Evolutionary conservation across 2,888 invertebrate genomes (phyloP).

Genomic region (Pomacea canaliculata): DNA sequence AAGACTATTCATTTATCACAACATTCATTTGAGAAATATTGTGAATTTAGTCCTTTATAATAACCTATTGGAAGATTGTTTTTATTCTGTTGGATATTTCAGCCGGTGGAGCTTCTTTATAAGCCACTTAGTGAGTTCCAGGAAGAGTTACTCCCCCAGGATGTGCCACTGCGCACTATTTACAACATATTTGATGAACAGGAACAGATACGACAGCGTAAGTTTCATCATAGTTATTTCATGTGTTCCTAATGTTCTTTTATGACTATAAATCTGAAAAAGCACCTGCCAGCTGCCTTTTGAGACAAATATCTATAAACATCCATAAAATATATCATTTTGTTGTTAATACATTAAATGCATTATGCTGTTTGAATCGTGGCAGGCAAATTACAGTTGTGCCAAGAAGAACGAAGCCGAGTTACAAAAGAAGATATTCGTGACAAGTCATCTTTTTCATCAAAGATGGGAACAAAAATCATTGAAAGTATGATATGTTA

Average conservation of each 20-base stretch:
- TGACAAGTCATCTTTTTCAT: background rate
- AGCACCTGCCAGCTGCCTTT: too few species aligned
- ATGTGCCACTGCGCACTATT: conserved; percentile 60
- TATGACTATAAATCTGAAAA: too few species aligned
- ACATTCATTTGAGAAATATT: too few species aligned
- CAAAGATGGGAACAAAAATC: too few species aligned
- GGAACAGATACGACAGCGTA: conserved; percentile 63
- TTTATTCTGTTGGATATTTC: conserved; percentile 21
- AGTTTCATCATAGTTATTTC: conserved; percentile 26
- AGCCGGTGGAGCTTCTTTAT: conserved; percentile 67
- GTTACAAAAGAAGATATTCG: conserved; percentile 47
- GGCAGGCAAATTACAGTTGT: conserved; percentile 49
- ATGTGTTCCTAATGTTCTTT: background rate
- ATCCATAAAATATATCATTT: too few species aligned
- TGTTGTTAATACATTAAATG: too few species aligned
- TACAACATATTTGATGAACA: conserved; percentile 65
- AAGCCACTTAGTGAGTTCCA: conserved; percentile 66
- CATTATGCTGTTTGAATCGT: background rate
- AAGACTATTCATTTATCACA: too few species aligned
- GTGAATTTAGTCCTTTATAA: too few species aligned
- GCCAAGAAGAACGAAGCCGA: conserved; percentile 52
- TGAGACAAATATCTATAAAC: too few species aligned
- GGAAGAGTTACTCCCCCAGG: conserved; percentile 64
- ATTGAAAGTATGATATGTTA: too few species aligned
- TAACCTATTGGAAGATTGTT: too few species aligned